A percentile compares a stretch with the other conserved stretches of the same genome.
Conservation (phyloP, 1,140 invertebrate genomes). For the Pantala flavescens region DNA sequence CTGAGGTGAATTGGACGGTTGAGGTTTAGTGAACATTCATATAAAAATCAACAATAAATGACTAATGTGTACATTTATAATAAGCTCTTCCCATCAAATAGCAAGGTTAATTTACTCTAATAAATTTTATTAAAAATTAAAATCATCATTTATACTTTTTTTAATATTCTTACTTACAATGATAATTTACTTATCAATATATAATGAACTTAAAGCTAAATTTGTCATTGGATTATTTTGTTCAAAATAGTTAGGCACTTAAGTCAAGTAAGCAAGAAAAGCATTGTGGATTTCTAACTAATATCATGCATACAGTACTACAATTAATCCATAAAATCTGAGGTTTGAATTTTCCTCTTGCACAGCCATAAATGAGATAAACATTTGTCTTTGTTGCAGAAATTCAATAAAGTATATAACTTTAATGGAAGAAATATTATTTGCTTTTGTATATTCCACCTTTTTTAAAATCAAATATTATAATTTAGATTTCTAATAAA, state of each 20-base stretch:
- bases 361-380: background rate
- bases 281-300: background rate
- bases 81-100: background rate
- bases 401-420: background rate
- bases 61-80: background rate
- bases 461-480: background rate
- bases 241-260: background rate
- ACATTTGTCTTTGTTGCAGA: too few species aligned
- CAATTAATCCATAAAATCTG: background rate
- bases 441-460: background rate
- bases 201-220: too few species aligned
- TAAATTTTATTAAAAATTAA: background rate
- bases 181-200: too few species aligned
- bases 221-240: background rate
- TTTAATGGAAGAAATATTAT: background rate
- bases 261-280: background rate
- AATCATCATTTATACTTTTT: background rate
- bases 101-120: background rate
- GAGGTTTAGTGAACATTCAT: background rate
- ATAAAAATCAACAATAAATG: background rate
- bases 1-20: conserved; percentile 6
- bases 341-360: background rate
- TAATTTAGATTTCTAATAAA: background rate
- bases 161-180: background rate
- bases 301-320: background rate